Percentiles rank a stretch among this genome's conserved stretches.
These are phyloP conservation scores for Amphiura filiformis DNA, from an alignment of 35 echinoderm and acorn worm species.

Conservation along the genomic window DNA sequence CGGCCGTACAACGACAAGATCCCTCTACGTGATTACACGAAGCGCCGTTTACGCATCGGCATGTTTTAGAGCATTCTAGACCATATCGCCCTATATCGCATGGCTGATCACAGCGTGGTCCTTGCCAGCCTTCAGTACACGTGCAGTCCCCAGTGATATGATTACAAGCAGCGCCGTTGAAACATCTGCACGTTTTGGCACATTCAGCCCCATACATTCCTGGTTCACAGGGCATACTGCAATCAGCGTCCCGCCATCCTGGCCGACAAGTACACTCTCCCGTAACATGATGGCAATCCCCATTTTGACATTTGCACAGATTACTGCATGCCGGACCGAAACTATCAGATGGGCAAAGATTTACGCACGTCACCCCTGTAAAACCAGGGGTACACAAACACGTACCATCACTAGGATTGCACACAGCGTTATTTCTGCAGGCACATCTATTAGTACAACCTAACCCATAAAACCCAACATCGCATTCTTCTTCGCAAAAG, in stretches of 20 bases:
- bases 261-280: slow-evolving; percentile 63
- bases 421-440: slow-evolving; percentile 64
- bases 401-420: slow-evolving; percentile 49
- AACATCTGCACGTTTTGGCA: slow-evolving; percentile 55
- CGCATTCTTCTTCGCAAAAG: slow-evolving; percentile 21
- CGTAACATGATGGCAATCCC: slow-evolving; percentile 56
- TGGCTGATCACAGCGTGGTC: slow-evolving; percentile 36
- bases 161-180: slow-evolving; percentile 55
- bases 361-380: slow-evolving; percentile 54
- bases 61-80: slow-evolving; percentile 45
- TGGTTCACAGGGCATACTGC: slow-evolving; percentile 28
- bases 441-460: slow-evolving; percentile 47
- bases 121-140: slow-evolving; percentile 64
- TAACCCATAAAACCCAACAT: slow-evolving; percentile 39
- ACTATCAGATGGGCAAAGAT: slow-evolving; percentile 42
- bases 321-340: slow-evolving; percentile 53
- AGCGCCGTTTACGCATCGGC: slow-evolving; percentile 61
- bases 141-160: slow-evolving; percentile 53
- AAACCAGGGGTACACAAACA: slow-evolving; percentile 71
- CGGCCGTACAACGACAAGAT: slow-evolving; percentile 46
- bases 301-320: slow-evolving; percentile 47
- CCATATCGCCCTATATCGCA: slow-evolving; percentile 59
- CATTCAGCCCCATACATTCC: slow-evolving; percentile 60
- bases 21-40: slow-evolving; percentile 47
- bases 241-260: slow-evolving; percentile 41